These are phyloP conservation scores for Urophycis tenuis DNA, from an alignment of 2,797 vertebrate species.

Conservation along the genomic window DNA sequence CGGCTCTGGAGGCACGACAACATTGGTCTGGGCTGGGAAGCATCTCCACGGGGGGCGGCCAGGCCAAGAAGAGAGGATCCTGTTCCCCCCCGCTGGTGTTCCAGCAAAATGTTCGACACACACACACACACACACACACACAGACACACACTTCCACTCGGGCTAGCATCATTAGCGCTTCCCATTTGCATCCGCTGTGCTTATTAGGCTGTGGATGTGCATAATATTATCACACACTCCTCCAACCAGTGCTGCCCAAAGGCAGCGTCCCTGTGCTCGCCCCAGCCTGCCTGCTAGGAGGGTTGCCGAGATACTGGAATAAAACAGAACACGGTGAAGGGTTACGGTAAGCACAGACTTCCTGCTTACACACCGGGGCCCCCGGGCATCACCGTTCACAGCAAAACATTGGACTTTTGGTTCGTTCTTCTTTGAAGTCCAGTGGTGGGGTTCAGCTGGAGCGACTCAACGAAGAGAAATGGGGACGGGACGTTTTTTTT, in stretches of 20 bases:
- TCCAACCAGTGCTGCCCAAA: constrained; percentile 19
- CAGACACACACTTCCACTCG: constrained; percentile 24
- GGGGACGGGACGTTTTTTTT: no score
- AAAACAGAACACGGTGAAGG: not conserved
- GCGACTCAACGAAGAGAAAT: not conserved
- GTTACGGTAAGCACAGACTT: not conserved
- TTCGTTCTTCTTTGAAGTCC: not conserved
- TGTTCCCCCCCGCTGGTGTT: not conserved
- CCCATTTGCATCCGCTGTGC: constrained; percentile 43
- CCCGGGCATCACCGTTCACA: not conserved
- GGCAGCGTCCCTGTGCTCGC: not conserved
- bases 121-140: no score
- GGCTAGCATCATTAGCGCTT: constrained; percentile 27
- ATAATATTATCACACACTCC: constrained; percentile 38
- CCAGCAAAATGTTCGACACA: constrained; percentile 24
- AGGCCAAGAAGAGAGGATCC: not conserved
- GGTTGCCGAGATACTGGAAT: not conserved
- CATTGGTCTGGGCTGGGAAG: not conserved
- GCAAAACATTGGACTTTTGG: not conserved
- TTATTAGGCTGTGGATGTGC: constrained; percentile 37
- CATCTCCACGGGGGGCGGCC: not conserved
- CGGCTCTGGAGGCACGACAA: not conserved
- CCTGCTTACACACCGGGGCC: not conserved
- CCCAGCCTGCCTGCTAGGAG: not conserved
- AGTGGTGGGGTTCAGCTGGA: not conserved